These are phyloP conservation scores for Phenacoccus solenopsis DNA, from an alignment of 1,140 invertebrate genomes.

Conservation along the genomic window DNA sequence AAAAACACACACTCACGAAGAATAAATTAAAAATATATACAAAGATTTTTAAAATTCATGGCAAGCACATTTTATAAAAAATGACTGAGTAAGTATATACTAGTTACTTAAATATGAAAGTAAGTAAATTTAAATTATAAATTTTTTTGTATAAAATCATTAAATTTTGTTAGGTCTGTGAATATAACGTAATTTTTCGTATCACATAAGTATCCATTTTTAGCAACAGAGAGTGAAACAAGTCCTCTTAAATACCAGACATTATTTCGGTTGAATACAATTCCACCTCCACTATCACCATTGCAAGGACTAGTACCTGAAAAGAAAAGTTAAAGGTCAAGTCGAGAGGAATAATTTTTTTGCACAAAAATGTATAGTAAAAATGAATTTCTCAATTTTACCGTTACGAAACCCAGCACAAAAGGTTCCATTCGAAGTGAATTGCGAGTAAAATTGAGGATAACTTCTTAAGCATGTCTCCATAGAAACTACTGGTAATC, in stretches of 20 bases:
- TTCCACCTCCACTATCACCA: constrained; percentile 48
- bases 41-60: no score
- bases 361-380: no score
- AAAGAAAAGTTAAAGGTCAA: constrained; percentile 22
- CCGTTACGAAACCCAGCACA: constrained; percentile 37
- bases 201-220: constrained; percentile 38
- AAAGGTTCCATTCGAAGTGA: constrained; percentile 35
- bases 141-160: constrained; percentile 35
- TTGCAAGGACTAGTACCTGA: constrained; percentile 45
- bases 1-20: no score
- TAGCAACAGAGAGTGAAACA: constrained; percentile 41
- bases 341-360: no score
- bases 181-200: constrained; percentile 42
- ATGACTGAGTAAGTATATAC: no score
- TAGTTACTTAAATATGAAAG: no score
- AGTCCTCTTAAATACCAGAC: constrained; percentile 43
- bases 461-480: constrained; percentile 37
- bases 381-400: no score
- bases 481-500: constrained; percentile 37
- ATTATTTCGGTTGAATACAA: constrained; percentile 35
- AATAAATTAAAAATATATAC: no score
- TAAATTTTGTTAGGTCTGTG: constrained; percentile 43
- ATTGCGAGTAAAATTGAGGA: constrained; percentile 36
- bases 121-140: no score
- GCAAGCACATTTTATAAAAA: no score